phyloP scores from a whole-genome alignment of 2,888 invertebrate species.

The Dilophus febrilis region DNA sequence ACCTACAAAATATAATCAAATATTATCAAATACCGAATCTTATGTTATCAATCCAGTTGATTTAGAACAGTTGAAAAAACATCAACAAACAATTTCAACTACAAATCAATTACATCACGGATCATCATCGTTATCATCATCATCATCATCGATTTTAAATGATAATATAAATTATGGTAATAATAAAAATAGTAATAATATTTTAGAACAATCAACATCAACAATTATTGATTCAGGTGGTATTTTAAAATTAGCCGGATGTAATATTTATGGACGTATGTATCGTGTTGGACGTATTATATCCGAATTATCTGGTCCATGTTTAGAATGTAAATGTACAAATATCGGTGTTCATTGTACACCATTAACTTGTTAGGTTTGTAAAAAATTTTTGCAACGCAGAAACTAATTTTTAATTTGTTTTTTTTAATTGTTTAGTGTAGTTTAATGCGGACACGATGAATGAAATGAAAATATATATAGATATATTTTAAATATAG shows the following conservation, averaged over 20 bases:
- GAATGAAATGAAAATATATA: no score
- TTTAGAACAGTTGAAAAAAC: conserved; percentile 8
- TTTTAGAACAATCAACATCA: conserved; percentile 13
- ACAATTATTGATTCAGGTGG: conserved; percentile 35
- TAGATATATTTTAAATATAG: no score
- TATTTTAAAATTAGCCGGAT: conserved; percentile 62
- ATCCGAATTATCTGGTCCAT: conserved; percentile 62
- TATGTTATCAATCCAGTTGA: conserved; percentile 12
- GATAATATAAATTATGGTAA: background rate
- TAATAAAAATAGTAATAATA: background rate
- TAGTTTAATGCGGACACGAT: no score
- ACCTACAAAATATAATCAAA: conserved; percentile 8
- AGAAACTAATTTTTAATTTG: no score
- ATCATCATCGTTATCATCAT: no score
- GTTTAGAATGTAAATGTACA: conserved; percentile 73
- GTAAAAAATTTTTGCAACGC: no score
- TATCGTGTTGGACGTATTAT: conserved; percentile 70
- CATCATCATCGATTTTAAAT: no score
- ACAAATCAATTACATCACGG: conserved; percentile 10
- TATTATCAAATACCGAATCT: conserved; percentile 9
- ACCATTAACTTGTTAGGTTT: conserved; percentile 38
- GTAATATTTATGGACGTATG: conserved; percentile 81
- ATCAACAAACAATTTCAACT: conserved; percentile 7
- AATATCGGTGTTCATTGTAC: conserved; percentile 73
- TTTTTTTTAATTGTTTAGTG: no score